Evolutionary conservation across 2,113 vertebrate species (phyloP), one percentile per base, ranked within the genome.

Genomic region (Thunnus maccoyii): DNA sequence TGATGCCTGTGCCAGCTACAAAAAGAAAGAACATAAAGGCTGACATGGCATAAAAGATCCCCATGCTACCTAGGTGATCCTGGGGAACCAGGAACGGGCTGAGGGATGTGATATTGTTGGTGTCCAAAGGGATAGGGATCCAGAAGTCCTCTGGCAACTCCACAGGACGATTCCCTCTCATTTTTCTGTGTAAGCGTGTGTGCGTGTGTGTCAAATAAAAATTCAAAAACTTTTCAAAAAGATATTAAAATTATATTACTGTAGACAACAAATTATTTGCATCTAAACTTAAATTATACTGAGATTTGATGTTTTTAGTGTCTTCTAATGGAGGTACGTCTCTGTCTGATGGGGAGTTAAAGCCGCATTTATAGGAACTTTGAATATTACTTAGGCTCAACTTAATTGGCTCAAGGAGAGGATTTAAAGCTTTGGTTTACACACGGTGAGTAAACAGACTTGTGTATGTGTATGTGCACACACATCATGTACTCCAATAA

Each of bases 71-170:
- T 77, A 96, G 82, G 89, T 96, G 95, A 17, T 95, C 95, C 71
- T 96, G 95, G 1, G 95, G 95, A n/a, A 96, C 95, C 82, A 96
- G 85, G 89, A 78, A 96, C 0, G 95, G 95, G 67, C 94, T 95
- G 15, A 95, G 63, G 1, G 91, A 69, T 18, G 95, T 90, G 69
- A 95, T 70, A 65, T 95, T 95, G 82, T 90, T 66, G 69, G 90
- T 88, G 3, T 95, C 94, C 89, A 96, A 73, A 15, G 82, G 68
- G 73, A 95, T 50, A 11, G 95, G 94, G 54, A 96, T 93, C 87
- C 79, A 96, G 89, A 96, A 96, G 10, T 96, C 93, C 0, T 96
- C 95, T 1, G 84, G 93, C 41, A 95, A 63, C 41, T 96, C 93
- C 3, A 71, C 18, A 0, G 50, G 17, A 47, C 22, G 76, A 48